Evolutionary conservation across 2,797 vertebrate genomes (phyloP), one percentile per base, ranked within the genome.

Genomic region (Gila robusta): DNA sequence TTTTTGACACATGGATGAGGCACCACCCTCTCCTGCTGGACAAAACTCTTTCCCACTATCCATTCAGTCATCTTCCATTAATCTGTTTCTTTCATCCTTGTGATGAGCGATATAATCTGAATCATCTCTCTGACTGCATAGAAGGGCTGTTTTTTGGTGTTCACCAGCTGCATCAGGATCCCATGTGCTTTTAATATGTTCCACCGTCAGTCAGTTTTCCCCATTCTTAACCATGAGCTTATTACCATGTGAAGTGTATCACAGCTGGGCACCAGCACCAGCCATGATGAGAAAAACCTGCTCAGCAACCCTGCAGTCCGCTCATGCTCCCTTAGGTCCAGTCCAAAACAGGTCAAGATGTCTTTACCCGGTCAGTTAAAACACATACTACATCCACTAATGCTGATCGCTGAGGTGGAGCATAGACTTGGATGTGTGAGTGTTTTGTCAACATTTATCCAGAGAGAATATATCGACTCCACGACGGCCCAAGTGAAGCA

Each of bases 241-340:
- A 90, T 88, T 70, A 59, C 76, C 74, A 87, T 86, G 74, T 78
- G 80, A 44, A 84, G 77, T 54, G 28, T 67, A 77, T 82, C 67
- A 80, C 83, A 84, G 88, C 86, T 89, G 87, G 77, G 39, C 62
- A 49, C 83, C 56, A 52, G 62, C 28, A 37, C 37, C 64, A 82
- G 54, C 26, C 44, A 41, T 83, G 81, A 86, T 87, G 71, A 87
- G 85, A 67, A 78, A 87, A 86, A 59, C 83, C 56, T 85, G 44
- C 70, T 35, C 70, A 62, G 35, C 76, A 83, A 66, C 64, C 32
- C 41, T 71, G 77, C 16, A 85, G 17, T 41, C 69, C 21, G 35
- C 64, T 71, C 78, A 78, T 71, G 66, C 9, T 35, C 35, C 17
- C 35, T 66, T 79, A 47, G 74, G 23, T 35, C 49, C 73, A 70